Evolutionary conservation across 1,140 invertebrate species (phyloP).

Genomic region (Daktulosphaira vitifoliae): DNA sequence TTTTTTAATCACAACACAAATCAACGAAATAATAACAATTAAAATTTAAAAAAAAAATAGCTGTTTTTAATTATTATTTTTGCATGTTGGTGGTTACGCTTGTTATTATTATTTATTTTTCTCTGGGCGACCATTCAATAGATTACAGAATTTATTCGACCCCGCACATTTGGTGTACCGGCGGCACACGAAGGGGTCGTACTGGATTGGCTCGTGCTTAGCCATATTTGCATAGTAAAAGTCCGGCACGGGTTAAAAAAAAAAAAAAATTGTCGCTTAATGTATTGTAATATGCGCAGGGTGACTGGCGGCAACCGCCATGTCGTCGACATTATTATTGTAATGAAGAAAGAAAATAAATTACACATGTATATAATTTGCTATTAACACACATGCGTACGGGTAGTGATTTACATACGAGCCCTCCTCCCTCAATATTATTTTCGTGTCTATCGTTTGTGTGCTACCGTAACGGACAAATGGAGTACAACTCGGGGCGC

Average conservation of each 20-base stretch:
- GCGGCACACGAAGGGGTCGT: background rate
- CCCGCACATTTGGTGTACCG: background rate
- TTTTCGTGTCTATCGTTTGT: background rate
- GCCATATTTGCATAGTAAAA: constrained; percentile 18
- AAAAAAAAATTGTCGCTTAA: background rate
- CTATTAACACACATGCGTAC: constrained; percentile 1
- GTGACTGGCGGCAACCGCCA: background rate
- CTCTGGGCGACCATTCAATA: too few relatives aligned
- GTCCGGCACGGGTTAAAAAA: constrained; percentile 7
- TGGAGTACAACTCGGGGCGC: too few relatives aligned
- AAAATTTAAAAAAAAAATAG: too few relatives aligned
- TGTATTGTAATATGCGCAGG: too few relatives aligned
- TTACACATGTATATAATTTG: constrained; percentile 3
- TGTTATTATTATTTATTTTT: too few relatives aligned
- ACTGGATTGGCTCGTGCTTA: constrained; percentile 9
- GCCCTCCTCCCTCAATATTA: background rate
- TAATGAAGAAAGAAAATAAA: background rate
- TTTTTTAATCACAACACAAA: background rate
- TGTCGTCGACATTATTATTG: background rate
- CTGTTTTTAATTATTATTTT: background rate
- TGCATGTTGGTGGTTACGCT: constrained; percentile 2
- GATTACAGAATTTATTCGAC: too few relatives aligned
- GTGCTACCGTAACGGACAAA: constrained; percentile 2
- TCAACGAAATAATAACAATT: too few relatives aligned
- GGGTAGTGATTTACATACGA: constrained; percentile 5